Percentiles rank a stretch among this genome's conserved stretches.
Evolutionary conservation across 2,888 invertebrate species (phyloP).

Genomic region (Epistrophe eligans): DNA sequence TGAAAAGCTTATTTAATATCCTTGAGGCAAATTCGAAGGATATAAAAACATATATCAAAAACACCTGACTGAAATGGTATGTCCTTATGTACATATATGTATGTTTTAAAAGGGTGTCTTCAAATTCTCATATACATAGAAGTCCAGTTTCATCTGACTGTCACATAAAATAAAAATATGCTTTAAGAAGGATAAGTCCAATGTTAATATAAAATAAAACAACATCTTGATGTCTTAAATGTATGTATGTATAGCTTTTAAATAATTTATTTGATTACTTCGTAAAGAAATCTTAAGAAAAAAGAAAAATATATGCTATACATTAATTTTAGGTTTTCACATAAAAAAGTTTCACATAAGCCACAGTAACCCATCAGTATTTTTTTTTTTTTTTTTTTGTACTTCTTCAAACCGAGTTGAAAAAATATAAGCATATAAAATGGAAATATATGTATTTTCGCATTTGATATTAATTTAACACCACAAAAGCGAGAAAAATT

Average conservation of each 20-base stretch:
- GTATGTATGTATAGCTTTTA: neutral
- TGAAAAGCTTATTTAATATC: conserved; percentile 8
- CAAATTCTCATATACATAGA: neutral
- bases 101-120: neutral
- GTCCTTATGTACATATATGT: no score
- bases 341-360: conserved; percentile 14
- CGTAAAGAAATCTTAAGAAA: neutral
- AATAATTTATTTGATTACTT: conserved; percentile 13
- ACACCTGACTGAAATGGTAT: neutral
- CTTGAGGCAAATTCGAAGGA: conserved; percentile 12
- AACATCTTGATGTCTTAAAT: neutral
- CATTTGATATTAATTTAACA: neutral
- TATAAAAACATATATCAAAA: neutral
- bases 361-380: neutral
- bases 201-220: neutral
- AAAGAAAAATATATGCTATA: neutral
- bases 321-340: conserved; percentile 5
- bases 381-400: neutral
- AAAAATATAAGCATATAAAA: neutral
- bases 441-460: neutral
- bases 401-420: neutral
- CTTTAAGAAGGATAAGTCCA: neutral
- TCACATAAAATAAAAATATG: neutral
- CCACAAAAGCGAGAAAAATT: neutral
- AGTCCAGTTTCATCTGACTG: neutral